phyloP scores from a whole-genome alignment of 2,113 vertebrate genomes.

The Corvus moneduloides region DNA sequence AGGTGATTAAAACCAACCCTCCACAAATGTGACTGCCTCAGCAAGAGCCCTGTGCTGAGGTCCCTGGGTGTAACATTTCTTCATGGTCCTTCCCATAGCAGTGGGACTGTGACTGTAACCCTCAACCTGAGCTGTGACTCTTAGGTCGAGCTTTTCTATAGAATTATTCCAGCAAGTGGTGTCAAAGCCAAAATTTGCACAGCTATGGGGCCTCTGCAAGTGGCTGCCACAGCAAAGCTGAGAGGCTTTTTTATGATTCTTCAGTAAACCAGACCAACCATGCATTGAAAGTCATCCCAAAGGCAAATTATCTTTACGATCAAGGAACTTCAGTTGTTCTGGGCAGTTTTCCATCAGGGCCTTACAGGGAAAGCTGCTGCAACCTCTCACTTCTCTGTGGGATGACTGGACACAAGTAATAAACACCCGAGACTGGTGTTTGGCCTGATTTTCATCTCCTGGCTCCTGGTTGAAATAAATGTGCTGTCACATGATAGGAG shows the following conservation, averaged over 20 bases:
- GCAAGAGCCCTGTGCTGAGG: neutral
- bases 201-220: neutral
- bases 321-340: constrained; percentile 13
- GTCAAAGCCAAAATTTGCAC: neutral
- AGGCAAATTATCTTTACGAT: constrained; percentile 29
- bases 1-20: neutral
- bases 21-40: neutral
- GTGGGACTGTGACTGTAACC: neutral
- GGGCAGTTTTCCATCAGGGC: constrained; percentile 8
- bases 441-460: constrained; percentile 49
- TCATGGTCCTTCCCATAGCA: neutral
- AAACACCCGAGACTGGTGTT: neutral
- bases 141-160: neutral
- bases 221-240: neutral
- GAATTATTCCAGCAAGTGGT: neutral
- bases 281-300: constrained; percentile 12
- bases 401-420: constrained; percentile 33
- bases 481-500: constrained; percentile 34
- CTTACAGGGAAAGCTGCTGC: neutral
- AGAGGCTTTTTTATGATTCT: neutral
- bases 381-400: constrained; percentile 9
- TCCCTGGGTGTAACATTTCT: neutral
- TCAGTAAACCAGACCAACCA: neutral
- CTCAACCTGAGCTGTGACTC: neutral
- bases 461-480: constrained; percentile 43